A percentile compares a stretch with the other conserved stretches of the same genome.
phyloP scores from a whole-genome alignment of 2,797 vertebrate species.

The Kryptopterus vitreolus region DNA sequence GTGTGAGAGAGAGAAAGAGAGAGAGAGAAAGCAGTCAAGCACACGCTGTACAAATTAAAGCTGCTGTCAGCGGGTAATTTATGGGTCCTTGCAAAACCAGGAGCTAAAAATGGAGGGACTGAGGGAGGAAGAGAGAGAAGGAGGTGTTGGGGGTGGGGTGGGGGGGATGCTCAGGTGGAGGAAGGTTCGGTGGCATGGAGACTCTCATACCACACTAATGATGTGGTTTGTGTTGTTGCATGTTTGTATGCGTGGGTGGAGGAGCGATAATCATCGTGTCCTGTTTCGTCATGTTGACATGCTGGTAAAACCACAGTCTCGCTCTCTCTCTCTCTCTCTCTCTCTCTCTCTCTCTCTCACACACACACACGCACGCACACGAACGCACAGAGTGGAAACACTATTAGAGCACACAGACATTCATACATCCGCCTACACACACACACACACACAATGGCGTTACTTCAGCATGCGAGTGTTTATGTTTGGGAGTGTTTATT shows the following conservation, averaged over 20 bases:
- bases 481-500: conserved; percentile 25
- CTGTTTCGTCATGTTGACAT: conserved; percentile 60
- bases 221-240: conserved; percentile 59
- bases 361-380: conserved; percentile 42
- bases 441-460: not conserved
- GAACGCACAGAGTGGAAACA: conserved; percentile 17
- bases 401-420: conserved; percentile 6
- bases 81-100: conserved; percentile 68
- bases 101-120: conserved; percentile 51
- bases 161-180: conserved; percentile 65
- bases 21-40: conserved; percentile 68
- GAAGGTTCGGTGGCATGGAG: conserved; percentile 57
- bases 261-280: conserved; percentile 49
- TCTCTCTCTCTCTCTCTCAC: conserved; percentile 24
- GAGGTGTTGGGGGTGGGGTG: no score
- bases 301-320: conserved; percentile 58
- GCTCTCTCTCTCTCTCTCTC: not conserved
- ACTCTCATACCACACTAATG: conserved; percentile 61
- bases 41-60: conserved; percentile 78
- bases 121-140: conserved; percentile 54
- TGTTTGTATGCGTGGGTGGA: conserved; percentile 34
- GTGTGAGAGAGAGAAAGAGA: not conserved
- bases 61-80: conserved; percentile 78
- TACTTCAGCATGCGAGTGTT: not conserved
- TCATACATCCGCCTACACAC: not conserved